Evolutionary conservation across 1,140 invertebrate species (phyloP).

Genomic region (Argopecten irradians): DNA sequence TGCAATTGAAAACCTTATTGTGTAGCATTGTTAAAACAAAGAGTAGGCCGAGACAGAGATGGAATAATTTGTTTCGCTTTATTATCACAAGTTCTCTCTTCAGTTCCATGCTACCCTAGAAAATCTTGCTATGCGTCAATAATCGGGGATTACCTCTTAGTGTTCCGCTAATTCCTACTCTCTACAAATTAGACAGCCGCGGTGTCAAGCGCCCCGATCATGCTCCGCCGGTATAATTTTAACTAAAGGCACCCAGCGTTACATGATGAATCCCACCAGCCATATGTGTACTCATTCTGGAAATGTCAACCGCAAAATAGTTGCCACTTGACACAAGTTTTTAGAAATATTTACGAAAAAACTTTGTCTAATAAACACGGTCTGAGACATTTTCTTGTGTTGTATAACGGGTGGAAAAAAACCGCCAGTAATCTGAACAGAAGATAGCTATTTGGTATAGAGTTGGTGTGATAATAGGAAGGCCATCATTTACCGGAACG

Average conservation of each 20-base stretch:
- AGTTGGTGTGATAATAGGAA: background rate
- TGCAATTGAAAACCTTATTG: background rate
- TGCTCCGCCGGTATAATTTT: background rate
- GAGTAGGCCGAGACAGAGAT: background rate
- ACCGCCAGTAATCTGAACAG: no score
- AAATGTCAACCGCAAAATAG: background rate
- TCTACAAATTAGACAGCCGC: background rate
- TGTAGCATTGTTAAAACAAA: background rate
- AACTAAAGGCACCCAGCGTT: background rate
- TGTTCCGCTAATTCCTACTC: background rate
- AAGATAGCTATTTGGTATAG: background rate
- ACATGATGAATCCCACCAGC: background rate
- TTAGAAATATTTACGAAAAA: background rate
- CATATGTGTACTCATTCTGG: background rate
- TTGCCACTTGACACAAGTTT: background rate
- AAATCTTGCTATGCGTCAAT: background rate
- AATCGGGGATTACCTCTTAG: background rate
- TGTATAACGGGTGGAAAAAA: background rate
- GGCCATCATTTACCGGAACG: conserved; percentile 4
- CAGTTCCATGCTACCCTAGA: background rate
- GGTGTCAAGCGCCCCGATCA: background rate
- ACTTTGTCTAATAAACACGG: background rate
- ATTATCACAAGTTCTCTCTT: conserved; percentile 12
- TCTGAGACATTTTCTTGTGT: background rate
- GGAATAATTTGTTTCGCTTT: background rate